Evolutionary conservation across 2,113 vertebrate genomes (phyloP), one percentile per base, ranked within the genome.

Genomic region (Paramormyrops kingsleyae): DNA sequence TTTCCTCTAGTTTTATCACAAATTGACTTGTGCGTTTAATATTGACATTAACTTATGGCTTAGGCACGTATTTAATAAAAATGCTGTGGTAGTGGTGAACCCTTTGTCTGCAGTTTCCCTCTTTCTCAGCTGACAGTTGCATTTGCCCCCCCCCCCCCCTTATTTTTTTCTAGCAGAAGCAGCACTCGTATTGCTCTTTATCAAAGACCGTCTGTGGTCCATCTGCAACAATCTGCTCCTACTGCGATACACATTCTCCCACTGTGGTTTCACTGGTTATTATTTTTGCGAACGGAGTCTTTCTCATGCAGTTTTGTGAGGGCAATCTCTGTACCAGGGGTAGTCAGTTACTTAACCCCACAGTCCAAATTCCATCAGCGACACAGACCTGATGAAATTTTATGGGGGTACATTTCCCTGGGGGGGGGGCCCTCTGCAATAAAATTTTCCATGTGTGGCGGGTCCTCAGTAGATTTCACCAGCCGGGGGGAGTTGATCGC

Each of bases 101-200:
- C 44, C 56, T 31, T 19, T 52, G 31, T 80, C 21, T 35, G 15
- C n/a, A 83, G 66, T 50, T 27, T 6, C 46, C 10, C 66, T 24
- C 46, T 27, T 17, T n/a, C 35, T 89, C 88, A 83, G 47, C 44
- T 89, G 88, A 83, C 70, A 24, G 47, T 83, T 52, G 62, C 56
- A 6, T 15, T n/a, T 83, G 24, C n/a, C 24, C 88, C 59, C 21
- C 52, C 47, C 49, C 49, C 53, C 52, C 17, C 52, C 21, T 13
- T 44, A 2, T 35, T 35, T 88, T 24, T 70, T 66, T 74, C 70
- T 44, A 53, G 50, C 49, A 9, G 74, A 89, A 80, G 35, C 27
- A 9, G 74, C 47, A 5, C 24, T 49, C 7, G 15, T 49, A 27
- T 49, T 35, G 31, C 74, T 19, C n/a, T 86, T 27, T 86, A 50